Conservation (phyloP, 2,888 invertebrate genomes). For the Chrysomela aeneicollis region DNA sequence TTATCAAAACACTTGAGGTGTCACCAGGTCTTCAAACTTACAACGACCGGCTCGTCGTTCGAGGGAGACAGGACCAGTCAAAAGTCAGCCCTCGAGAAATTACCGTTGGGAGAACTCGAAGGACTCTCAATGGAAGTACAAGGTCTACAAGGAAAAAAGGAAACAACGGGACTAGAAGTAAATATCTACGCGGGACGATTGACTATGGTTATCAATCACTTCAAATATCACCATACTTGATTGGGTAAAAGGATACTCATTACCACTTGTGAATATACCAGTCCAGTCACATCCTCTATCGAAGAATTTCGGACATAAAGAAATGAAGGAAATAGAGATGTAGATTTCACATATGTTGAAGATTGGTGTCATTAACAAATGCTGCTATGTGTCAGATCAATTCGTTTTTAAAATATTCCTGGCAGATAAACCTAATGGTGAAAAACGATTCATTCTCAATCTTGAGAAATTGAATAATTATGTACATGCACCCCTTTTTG, state of each 20-base stretch:
- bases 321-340: background rate
- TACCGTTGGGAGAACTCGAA: background rate
- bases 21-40: slow-evolving; percentile 12
- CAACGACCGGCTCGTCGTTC: slow-evolving; percentile 17
- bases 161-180: slow-evolving; percentile 6
- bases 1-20: background rate
- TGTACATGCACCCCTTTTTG: background rate
- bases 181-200: slow-evolving; percentile 7
- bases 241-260: slow-evolving; percentile 20
- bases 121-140: slow-evolving; percentile 1
- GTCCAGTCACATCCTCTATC: no score
- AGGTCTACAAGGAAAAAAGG: background rate
- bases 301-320: no score
- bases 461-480: slow-evolving; percentile 20
- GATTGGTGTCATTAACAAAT: no score
- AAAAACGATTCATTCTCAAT: slow-evolving; percentile 18
- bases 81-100: no score
- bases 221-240: background rate
- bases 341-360: background rate
- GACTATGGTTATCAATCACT: slow-evolving; percentile 12
- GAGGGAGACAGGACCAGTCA: no score
- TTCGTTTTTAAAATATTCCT: background rate
- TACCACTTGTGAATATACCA: slow-evolving; percentile 12
- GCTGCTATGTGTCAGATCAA: no score
- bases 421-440: slow-evolving; percentile 14